Conservation (phyloP, 2,797 vertebrate species). For the Notamacropus eugenii region DNA sequence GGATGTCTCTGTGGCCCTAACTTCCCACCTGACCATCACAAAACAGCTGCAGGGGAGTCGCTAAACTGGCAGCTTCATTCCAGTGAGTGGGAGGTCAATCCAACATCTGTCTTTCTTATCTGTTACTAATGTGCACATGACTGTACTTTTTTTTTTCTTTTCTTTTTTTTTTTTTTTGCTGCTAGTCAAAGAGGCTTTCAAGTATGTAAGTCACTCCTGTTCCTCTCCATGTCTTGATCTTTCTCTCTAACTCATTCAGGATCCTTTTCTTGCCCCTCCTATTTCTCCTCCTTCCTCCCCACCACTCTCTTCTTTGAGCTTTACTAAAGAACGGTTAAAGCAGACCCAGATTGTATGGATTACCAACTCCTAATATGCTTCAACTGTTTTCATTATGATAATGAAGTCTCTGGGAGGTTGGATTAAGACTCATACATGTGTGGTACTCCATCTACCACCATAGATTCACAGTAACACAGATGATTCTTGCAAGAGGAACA, state of each 20-base stretch:
- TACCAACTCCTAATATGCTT: conserved; percentile 37
- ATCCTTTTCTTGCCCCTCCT: conserved; percentile 15
- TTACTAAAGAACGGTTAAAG: conserved; percentile 26
- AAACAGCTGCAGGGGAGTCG: conserved; percentile 69
- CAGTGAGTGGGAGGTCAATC: conserved; percentile 48
- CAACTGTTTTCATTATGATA: conserved; percentile 57
- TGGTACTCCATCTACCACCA: not conserved
- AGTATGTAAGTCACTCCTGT: conserved; percentile 66
- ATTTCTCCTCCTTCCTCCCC: not conserved
- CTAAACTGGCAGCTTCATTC: conserved; percentile 55
- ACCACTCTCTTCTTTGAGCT: conserved; percentile 28
- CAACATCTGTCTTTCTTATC: conserved; percentile 77
- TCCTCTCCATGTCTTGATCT: conserved; percentile 63
- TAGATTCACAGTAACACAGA: not conserved
- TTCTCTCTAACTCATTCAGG: conserved; percentile 73
- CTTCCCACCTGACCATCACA: conserved; percentile 64
- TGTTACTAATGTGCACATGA: conserved; percentile 58
- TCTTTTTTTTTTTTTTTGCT: conserved; percentile 55
- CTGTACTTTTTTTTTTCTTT: conserved; percentile 52
- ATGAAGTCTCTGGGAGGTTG: conserved; percentile 22
- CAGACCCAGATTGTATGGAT: conserved; percentile 50
- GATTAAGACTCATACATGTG: not conserved
- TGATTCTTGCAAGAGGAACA: not conserved
- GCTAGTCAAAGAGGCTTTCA: conserved; percentile 69
- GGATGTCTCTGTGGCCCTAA: conserved; percentile 23